These are phyloP conservation scores for Trichogramma pretiosum DNA, from an alignment of 1,140 invertebrate species.

Conservation along the genomic window DNA sequence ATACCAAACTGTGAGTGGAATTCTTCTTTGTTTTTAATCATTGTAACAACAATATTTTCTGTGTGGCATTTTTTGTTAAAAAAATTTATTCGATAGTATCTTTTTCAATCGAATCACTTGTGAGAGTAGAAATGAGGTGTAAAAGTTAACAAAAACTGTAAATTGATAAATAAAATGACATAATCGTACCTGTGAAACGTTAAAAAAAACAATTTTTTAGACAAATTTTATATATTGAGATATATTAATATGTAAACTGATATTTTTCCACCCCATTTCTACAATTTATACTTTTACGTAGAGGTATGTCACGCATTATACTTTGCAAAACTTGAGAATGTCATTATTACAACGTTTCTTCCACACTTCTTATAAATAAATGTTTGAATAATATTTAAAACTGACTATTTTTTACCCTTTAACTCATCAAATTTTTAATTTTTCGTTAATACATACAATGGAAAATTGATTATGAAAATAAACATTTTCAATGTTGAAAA, in stretches of 20 bases:
- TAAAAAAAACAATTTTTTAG: too few species aligned
- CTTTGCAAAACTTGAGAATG: constrained; percentile 1
- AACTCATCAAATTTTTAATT: too few species aligned
- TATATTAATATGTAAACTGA: background rate
- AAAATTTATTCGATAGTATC: constrained; percentile 16
- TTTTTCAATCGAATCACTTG: constrained; percentile 9
- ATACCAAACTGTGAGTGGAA: background rate
- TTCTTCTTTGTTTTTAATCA: background rate
- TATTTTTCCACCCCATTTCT: constrained; percentile 12
- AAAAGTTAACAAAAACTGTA: constrained; percentile 8
- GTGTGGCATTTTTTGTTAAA: too few species aligned
- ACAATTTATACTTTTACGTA: background rate
- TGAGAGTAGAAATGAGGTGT: constrained; percentile 9
- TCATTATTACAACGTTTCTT: constrained; percentile 11
- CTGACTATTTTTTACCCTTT: too few species aligned
- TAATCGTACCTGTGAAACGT: constrained; percentile 8
- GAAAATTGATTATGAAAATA: too few species aligned
- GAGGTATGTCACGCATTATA: background rate
- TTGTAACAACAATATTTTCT: too few species aligned
- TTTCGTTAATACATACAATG: too few species aligned
- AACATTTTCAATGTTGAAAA: too few species aligned
- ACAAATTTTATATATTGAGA: too few species aligned
- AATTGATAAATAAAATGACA: background rate
- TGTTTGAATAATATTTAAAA: constrained; percentile 9
- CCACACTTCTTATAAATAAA: constrained; percentile 16